Percentiles rank a stretch among this genome's conserved stretches.
phyloP scores from a whole-genome alignment of 1,140 invertebrate species.

The Anthonomus grandis region DNA sequence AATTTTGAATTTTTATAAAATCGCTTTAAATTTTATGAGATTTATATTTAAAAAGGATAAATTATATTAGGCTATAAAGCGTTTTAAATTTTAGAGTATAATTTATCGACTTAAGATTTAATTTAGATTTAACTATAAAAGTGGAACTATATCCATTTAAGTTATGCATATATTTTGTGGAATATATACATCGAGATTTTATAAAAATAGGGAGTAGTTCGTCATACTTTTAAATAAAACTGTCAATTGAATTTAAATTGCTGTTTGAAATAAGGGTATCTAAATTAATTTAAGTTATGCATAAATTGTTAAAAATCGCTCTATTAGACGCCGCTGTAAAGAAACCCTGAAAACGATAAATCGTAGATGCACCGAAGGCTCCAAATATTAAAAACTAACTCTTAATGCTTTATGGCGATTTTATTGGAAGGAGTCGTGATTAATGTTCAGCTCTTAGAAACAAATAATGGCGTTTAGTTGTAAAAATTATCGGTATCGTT shows the following conservation, averaged over 20 bases:
- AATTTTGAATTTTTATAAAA: background rate
- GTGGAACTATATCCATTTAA: background rate
- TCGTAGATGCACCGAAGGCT: slow-evolving; percentile 17
- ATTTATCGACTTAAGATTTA: too few species aligned
- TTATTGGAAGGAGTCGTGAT: slow-evolving; percentile 19
- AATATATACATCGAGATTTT: background rate
- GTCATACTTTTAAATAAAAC: background rate
- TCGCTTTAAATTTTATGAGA: too few species aligned
- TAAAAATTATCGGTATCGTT: too few species aligned
- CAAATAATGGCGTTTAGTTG: too few species aligned
- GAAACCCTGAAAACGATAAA: slow-evolving; percentile 19
- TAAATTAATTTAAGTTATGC: too few species aligned
- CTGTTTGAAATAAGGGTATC: too few species aligned
- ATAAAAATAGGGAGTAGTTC: background rate
- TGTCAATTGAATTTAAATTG: background rate
- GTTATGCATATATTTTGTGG: background rate
- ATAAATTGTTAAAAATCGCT: too few species aligned
- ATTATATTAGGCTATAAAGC: too few species aligned
- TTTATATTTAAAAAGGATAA: too few species aligned
- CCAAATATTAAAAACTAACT: slow-evolving; percentile 22
- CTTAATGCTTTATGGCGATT: slow-evolving; percentile 21
- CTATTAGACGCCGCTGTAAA: slow-evolving; percentile 4
- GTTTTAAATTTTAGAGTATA: too few species aligned
- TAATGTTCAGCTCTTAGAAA: too few species aligned
- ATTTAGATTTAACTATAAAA: too few species aligned